These are phyloP conservation scores for Papilio polyxenes DNA, from an alignment of 1,140 invertebrate species.

Conservation along the genomic window DNA sequence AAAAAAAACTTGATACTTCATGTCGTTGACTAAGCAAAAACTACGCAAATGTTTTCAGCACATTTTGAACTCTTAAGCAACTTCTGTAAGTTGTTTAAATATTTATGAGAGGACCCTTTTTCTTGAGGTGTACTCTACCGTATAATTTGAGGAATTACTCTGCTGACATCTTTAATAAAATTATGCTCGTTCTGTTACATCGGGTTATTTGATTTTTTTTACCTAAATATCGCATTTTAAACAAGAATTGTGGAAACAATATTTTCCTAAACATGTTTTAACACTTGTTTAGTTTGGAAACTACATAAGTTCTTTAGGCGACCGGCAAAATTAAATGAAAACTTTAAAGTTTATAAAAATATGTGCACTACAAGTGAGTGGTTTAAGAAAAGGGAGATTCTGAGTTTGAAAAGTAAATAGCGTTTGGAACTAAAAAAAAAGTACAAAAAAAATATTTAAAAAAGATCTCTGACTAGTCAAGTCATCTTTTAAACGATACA, in stretches of 20 bases:
- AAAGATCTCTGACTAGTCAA: neutral
- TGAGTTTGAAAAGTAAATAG: too few species aligned
- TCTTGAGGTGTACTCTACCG: conserved; percentile 57
- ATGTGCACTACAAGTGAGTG: too few species aligned
- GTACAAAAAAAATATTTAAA: neutral
- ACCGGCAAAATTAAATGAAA: too few species aligned
- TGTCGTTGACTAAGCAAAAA: conserved; percentile 9
- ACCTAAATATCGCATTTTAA: neutral
- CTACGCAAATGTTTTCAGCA: conserved; percentile 19
- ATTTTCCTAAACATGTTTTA: too few species aligned
- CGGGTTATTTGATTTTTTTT: neutral
- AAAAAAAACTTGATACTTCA: neutral
- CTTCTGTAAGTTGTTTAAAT: conserved; percentile 56
- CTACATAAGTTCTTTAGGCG: too few species aligned
- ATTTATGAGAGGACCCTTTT: conserved; percentile 62
- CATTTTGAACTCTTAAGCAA: conserved; percentile 41
- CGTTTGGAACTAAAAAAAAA: neutral
- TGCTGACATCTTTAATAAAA: conserved; percentile 60
- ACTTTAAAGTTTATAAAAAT: too few species aligned
- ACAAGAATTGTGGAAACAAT: too few species aligned
- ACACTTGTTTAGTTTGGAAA: too few species aligned
- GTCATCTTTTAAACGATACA: neutral
- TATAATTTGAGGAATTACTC: conserved; percentile 66
- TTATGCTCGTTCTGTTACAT: conserved; percentile 25
- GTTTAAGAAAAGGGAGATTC: too few species aligned